Evolutionary conservation across 2,888 invertebrate species (phyloP).

Genomic region (Drosophila robusta): DNA sequence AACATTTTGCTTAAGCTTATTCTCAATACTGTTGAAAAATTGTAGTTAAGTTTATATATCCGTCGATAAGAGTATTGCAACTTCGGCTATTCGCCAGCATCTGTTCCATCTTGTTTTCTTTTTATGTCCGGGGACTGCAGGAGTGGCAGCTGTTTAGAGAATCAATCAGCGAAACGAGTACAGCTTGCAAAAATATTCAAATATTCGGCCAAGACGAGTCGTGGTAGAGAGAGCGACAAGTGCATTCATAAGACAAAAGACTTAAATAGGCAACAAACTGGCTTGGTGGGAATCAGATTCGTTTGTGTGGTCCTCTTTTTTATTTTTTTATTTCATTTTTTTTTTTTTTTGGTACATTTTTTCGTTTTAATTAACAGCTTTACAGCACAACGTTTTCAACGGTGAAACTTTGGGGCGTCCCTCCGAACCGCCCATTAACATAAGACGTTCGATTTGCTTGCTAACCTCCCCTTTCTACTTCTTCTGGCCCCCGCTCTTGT

Average conservation of each 20-base stretch:
- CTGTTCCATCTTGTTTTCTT: constrained; percentile 13
- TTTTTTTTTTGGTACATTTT: constrained; percentile 53
- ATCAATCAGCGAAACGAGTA: constrained; percentile 76
- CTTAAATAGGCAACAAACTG: constrained; percentile 58
- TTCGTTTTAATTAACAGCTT: constrained; percentile 79
- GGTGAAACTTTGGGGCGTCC: constrained; percentile 75
- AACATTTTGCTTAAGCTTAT: not conserved
- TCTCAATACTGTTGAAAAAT: not conserved
- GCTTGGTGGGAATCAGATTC: constrained; percentile 57
- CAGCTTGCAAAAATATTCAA: constrained; percentile 66
- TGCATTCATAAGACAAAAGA: constrained; percentile 63
- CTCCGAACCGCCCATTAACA: constrained; percentile 69
- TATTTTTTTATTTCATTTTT: constrained; percentile 23
- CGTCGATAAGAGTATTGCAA: constrained; percentile 15
- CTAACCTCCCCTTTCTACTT: constrained; percentile 19
- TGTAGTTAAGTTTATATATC: not conserved
- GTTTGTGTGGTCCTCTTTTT: constrained; percentile 60
- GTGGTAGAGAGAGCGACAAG: constrained; percentile 49
- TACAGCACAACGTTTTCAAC: constrained; percentile 69
- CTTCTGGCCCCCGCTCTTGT: not conserved
- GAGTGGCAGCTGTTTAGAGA: constrained; percentile 63
- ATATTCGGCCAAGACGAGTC: constrained; percentile 52
- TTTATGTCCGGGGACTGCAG: constrained; percentile 58
- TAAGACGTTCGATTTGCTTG: constrained; percentile 68
- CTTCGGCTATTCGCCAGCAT: not conserved